These are phyloP conservation scores for Rhagoletis zephyria DNA, from an alignment of 1,140 invertebrate species.

Conservation along the genomic window DNA sequence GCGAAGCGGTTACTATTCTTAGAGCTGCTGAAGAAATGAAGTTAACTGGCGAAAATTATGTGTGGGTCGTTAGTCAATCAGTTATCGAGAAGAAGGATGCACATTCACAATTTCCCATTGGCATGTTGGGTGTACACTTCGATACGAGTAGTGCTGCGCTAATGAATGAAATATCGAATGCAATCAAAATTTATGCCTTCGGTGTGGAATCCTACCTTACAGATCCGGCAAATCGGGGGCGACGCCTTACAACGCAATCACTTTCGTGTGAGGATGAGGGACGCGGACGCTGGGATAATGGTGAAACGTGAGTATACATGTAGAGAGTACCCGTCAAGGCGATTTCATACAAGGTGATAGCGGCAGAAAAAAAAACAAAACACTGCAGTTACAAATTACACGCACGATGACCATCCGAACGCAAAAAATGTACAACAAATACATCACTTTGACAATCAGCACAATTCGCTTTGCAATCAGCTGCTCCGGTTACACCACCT, in stretches of 20 bases:
- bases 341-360: too few relatives aligned
- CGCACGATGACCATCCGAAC: too few relatives aligned
- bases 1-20: constrained; percentile 89
- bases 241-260: constrained; percentile 84
- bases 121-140: constrained; percentile 94
- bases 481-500: too few relatives aligned
- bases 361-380: too few relatives aligned
- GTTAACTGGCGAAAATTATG: constrained; percentile 93
- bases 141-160: constrained; percentile 87
- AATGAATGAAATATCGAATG: constrained; percentile 89
- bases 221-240: constrained; percentile 80
- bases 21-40: constrained; percentile 85
- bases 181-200: constrained; percentile 91
- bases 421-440: too few relatives aligned
- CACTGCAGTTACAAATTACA: too few relatives aligned
- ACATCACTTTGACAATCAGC: too few relatives aligned
- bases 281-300: constrained; percentile 72
- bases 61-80: constrained; percentile 97
- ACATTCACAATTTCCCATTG: constrained; percentile 89
- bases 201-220: constrained; percentile 89
- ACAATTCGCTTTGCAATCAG: too few relatives aligned
- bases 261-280: constrained; percentile 77
- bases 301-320: constrained; percentile 67
- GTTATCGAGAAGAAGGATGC: constrained; percentile 86
- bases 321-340: too few relatives aligned